Conservation (phyloP, 2,888 invertebrate genomes). For the Aphrophora alni region DNA sequence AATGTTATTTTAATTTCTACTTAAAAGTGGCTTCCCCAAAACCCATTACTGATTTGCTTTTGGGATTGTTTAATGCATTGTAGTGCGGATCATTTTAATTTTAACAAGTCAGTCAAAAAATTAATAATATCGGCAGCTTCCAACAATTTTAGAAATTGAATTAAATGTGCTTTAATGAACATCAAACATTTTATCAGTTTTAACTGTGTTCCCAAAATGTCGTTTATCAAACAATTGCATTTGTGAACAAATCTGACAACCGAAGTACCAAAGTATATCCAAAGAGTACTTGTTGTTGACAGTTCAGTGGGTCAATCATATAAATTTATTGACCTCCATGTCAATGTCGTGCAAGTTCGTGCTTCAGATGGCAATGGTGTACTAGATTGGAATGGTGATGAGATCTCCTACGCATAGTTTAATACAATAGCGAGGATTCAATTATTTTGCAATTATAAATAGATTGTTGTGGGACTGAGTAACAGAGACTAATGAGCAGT, state of each 20-base stretch:
- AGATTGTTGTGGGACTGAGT: neutral
- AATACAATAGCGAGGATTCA: neutral
- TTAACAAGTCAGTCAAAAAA: too few species aligned
- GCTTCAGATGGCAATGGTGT: neutral
- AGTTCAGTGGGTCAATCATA: neutral
- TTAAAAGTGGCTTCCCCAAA: too few species aligned
- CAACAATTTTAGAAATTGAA: too few species aligned
- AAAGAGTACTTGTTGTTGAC: neutral
- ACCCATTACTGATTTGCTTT: too few species aligned
- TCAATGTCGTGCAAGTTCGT: neutral
- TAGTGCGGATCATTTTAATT: too few species aligned
- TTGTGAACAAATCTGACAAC: neutral
- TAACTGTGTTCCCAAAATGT: too few species aligned
- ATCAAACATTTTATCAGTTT: too few species aligned
- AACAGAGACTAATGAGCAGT: neutral
- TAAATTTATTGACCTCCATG: neutral
- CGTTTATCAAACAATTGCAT: too few species aligned
- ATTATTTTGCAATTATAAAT: neutral
- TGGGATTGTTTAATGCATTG: too few species aligned
- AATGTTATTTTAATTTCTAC: too few species aligned
- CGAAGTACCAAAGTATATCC: neutral
- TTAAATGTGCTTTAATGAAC: too few species aligned
- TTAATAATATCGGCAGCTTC: too few species aligned
- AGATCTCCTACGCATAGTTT: neutral
- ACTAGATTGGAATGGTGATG: neutral